Evolutionary conservation across 2,113 vertebrate species (phyloP).

Genomic region (Struthio camelus): DNA sequence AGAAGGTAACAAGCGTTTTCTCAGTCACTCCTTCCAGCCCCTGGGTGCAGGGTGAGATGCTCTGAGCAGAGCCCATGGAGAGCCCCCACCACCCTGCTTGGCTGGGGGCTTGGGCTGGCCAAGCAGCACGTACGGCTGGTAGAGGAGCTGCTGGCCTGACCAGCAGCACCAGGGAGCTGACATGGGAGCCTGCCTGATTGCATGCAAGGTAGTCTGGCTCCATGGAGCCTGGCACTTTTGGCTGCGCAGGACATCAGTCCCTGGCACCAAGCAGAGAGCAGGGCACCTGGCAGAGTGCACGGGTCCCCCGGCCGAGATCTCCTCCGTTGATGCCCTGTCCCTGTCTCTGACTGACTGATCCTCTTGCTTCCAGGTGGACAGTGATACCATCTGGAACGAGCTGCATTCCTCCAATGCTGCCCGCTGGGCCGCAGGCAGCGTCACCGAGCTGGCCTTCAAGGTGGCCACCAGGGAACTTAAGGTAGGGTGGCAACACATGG

Average conservation of each 20-base stretch:
- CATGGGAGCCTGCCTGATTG: not conserved
- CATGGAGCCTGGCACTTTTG: fast-evolving
- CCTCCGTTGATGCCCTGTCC: not conserved
- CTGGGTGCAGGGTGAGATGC: not conserved
- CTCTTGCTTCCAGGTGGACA: constrained; percentile 83
- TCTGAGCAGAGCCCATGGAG: not conserved
- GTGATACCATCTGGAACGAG: constrained; percentile 95
- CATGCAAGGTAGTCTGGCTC: fast-evolving
- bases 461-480: constrained; percentile 89
- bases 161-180: not conserved
- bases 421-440: constrained; percentile 86
- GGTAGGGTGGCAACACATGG: constrained; percentile 67
- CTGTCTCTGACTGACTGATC: not conserved
- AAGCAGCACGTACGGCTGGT: not conserved
- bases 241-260: not conserved
- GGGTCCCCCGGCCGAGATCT: not conserved
- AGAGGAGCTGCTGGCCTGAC: not conserved
- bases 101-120: not conserved
- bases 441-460: constrained; percentile 89
- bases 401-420: constrained; percentile 91
- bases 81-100: not conserved
- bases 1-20: constrained; percentile 53
- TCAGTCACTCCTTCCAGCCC: constrained; percentile 4
- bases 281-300: fast-evolving
- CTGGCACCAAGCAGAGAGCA: not conserved